A percentile compares a stretch with the other conserved stretches of the same genome.
phyloP scores from a whole-genome alignment of 2,113 vertebrate genomes.

The Hydrochoerus hydrochaeris region DNA sequence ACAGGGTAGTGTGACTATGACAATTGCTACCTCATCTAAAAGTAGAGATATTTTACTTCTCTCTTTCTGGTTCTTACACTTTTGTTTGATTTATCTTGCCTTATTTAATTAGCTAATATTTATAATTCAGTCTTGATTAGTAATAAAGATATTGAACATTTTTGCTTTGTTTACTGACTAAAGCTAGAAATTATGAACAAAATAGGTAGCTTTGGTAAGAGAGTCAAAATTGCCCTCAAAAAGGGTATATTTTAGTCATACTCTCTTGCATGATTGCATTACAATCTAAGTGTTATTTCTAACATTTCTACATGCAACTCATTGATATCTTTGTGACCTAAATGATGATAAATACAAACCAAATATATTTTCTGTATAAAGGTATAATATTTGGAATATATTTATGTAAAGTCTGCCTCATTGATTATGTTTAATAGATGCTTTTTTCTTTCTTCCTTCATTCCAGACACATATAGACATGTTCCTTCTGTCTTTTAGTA shows the following conservation, averaged over 20 bases:
- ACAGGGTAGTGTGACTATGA: not conserved
- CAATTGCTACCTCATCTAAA: not conserved
- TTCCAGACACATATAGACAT: not conserved
- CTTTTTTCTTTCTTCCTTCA: not conserved
- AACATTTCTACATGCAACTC: not conserved
- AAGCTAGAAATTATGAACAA: not conserved
- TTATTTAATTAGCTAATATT: not conserved
- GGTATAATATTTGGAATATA: not conserved
- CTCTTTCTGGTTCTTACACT: not conserved
- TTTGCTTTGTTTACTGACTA: not conserved
- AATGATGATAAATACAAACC: not conserved
- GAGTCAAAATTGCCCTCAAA: not conserved
- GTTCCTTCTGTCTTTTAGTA: not conserved
- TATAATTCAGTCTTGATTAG: not conserved
- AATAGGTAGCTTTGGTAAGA: not conserved
- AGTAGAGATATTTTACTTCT: not conserved
- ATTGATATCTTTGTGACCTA: not conserved
- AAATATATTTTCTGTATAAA: not conserved
- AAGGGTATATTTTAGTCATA: not conserved
- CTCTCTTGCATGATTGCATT: not conserved
- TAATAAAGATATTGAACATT: not conserved
- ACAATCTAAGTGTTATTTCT: not conserved
- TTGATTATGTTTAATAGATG: not conserved
- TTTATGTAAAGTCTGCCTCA: not conserved
- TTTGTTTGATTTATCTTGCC: slow-evolving; percentile 17